Base-by-base conservation (phyloP, 2,113 vertebrate genomes). In the Axis porcinus region DNA sequence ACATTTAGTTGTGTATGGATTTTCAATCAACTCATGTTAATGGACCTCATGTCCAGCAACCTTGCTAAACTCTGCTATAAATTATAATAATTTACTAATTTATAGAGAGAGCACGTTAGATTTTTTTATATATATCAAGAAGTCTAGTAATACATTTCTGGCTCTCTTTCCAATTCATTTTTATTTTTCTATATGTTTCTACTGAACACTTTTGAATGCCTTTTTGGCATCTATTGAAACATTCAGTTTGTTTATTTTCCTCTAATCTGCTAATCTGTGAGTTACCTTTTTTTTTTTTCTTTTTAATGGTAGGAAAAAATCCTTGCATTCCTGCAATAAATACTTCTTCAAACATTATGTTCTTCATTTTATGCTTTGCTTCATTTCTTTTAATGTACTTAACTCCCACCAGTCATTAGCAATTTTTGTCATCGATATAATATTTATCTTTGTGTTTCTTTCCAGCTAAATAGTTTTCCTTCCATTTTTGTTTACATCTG, bases 401-500 rank as follows among this genome's bases (percentile, higher is more conserved):
- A 89, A 50, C 5, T 62, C 17, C 30, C 14, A 30, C 19, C 5
- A 40, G 50, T 30, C 11, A 43, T 54, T 11, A 92, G 40, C 45
- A 52, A 78, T 60, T 6, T 87, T 52, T 78, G 7, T 28, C 92
- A 95, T 91, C 86, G 70, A 94, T 52, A 96, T 52, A 96, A 82
- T 78, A 67, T 33, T 97, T 97, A 47, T 85, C 55, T 93, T 86
- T 87, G 78, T 40, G 21, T 95, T 97, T 92, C 83, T 96, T 97
- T 97, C 55, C 79, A 94, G n/a, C 17, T 74, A 91, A 96, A 95
- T 89, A 78, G 67, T 74, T 91, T 97, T 87, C 36, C 55, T 97
- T 89, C 57, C 64, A 95, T 76, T 86, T 97, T 97, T 97, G 82
- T 96, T 97, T 98, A 96, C 83, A 85, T 96, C 97, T 97, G 74